Percentiles rank a stretch among this genome's conserved stretches.
phyloP scores from a whole-genome alignment of 2,797 vertebrate species.

The Protonibea diacanthus region DNA sequence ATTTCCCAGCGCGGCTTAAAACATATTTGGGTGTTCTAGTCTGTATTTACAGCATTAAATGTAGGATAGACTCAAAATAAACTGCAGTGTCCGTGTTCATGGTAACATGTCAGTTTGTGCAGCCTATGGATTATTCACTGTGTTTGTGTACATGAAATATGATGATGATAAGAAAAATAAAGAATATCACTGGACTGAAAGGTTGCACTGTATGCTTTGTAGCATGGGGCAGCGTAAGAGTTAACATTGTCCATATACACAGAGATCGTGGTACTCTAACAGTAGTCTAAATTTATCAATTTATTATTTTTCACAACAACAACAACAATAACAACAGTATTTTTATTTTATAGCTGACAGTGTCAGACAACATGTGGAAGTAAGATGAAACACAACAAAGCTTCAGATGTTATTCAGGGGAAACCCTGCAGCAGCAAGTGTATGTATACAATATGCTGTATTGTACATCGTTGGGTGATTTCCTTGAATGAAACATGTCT shows the following conservation, averaged over 20 bases:
- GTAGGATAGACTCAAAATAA: neutral
- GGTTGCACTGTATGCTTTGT: neutral
- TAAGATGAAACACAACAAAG: neutral
- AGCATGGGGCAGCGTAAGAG: neutral
- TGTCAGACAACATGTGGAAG: neutral
- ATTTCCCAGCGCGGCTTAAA: neutral
- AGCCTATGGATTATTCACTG: neutral
- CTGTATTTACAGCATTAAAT: neutral
- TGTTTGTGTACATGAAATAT: neutral
- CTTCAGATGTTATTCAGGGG: neutral
- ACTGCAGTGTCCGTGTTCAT: too few species aligned
- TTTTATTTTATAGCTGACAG: neutral
- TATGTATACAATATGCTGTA: neutral
- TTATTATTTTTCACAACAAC: too few species aligned
- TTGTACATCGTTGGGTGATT: slow-evolving; percentile 38
- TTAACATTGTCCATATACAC: neutral
- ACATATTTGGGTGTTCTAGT: neutral
- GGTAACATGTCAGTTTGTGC: neutral
- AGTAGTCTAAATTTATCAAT: too few species aligned
- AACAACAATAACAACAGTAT: neutral
- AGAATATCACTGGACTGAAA: neutral
- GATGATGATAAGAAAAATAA: neutral
- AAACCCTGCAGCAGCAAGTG: neutral
- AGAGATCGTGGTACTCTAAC: neutral
- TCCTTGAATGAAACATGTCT: slow-evolving; percentile 57